Conservation (phyloP, 2,888 invertebrate genomes). For the Cosmia trapezina region DNA sequence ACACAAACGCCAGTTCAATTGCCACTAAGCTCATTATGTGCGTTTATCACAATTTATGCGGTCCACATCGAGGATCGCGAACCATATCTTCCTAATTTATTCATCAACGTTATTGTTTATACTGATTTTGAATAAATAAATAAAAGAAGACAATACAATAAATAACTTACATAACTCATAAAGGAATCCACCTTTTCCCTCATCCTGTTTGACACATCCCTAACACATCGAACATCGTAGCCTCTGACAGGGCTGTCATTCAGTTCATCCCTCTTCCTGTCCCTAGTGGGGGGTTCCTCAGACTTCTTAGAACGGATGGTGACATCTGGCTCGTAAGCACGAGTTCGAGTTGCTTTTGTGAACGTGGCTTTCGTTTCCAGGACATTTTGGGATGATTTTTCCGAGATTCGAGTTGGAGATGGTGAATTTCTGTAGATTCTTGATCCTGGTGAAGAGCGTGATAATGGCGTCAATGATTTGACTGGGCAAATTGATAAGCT, state of each 20-base stretch:
- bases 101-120: no score
- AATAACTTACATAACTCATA: slow-evolving; percentile 63
- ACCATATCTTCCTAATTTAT: no score
- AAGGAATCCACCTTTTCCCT: slow-evolving; percentile 61
- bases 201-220: slow-evolving; percentile 64
- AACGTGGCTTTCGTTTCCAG: slow-evolving; percentile 36
- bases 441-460: slow-evolving; percentile 12
- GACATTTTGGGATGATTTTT: slow-evolving; percentile 6
- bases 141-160: not conserved
- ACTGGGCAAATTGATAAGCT: no score
- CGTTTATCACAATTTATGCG: no score
- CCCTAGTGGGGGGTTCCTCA: slow-evolving; percentile 73
- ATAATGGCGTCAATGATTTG: not conserved
- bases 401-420: slow-evolving; percentile 35
- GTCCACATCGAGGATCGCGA: no score
- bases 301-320: slow-evolving; percentile 51
- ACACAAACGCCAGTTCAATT: no score
- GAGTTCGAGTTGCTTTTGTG: slow-evolving; percentile 11
- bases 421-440: slow-evolving; percentile 9
- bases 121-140: no score
- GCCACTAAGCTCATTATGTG: no score
- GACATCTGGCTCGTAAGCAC: slow-evolving; percentile 44
- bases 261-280: slow-evolving; percentile 51
- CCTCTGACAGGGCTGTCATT: slow-evolving; percentile 48
- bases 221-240: slow-evolving; percentile 69